Conservation (phyloP, 2,113 vertebrate species). For the Elephantulus edwardii region DNA sequence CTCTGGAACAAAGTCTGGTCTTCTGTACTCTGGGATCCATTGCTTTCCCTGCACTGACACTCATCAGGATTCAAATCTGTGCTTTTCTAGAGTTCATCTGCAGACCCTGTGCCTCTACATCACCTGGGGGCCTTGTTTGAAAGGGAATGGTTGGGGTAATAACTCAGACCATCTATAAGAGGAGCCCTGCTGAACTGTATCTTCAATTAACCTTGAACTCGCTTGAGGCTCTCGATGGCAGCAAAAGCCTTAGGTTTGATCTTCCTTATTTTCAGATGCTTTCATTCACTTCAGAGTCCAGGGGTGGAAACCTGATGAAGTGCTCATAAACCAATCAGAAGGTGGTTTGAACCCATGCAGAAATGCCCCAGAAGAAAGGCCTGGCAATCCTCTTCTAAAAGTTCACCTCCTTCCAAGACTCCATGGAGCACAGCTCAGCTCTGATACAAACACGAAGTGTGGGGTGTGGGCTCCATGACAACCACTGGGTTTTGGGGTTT, state of each 20-base stretch:
- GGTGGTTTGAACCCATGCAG: too few relatives aligned
- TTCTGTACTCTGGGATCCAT: neutral
- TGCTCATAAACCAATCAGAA: too few relatives aligned
- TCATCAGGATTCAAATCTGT: neutral
- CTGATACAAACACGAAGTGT: too few relatives aligned
- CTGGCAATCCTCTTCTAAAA: too few relatives aligned
- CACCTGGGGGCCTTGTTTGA: neutral
- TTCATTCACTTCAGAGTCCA: neutral
- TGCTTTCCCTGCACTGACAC: neutral
- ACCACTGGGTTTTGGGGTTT: too few relatives aligned
- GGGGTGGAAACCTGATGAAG: too few relatives aligned
- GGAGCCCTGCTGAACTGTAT: neutral
- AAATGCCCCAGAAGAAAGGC: too few relatives aligned
- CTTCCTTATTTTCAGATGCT: too few relatives aligned
- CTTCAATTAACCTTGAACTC: neutral
- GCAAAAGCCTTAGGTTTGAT: too few relatives aligned
- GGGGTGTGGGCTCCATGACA: too few relatives aligned
- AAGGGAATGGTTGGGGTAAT: neutral
- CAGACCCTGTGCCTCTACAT: neutral
- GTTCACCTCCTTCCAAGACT: too few relatives aligned
- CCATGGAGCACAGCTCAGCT: too few relatives aligned
- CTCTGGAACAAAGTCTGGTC: neutral
- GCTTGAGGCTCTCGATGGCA: neutral
- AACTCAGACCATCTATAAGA: neutral
- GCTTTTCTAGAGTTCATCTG: neutral